Evolutionary conservation across 1,140 invertebrate genomes (phyloP).

Genomic region (Leptinotarsa texana): DNA sequence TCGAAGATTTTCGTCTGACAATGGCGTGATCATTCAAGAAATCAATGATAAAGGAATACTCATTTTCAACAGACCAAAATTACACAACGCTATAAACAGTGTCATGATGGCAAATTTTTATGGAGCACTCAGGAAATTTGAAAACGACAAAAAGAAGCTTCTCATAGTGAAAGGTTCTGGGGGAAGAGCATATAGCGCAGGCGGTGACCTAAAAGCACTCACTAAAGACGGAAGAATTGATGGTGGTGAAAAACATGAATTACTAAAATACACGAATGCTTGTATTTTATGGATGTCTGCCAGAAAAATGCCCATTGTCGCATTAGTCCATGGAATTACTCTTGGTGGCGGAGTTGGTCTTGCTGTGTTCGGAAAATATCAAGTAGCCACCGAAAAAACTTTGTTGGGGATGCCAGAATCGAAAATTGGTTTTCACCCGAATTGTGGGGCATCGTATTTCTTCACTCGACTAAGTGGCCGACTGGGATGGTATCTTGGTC

Average conservation of each 20-base stretch:
- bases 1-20: neutral
- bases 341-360: slow-evolving; percentile 99
- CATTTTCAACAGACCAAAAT: slow-evolving; percentile 79
- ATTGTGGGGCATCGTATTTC: slow-evolving; percentile 94
- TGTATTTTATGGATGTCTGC: slow-evolving; percentile 83
- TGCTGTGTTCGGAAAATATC: slow-evolving; percentile 89
- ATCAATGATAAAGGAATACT: slow-evolving; percentile 75
- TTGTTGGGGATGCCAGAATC: slow-evolving; percentile 99
- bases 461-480: slow-evolving; percentile 83
- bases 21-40: slow-evolving; percentile 56
- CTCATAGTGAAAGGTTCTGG: slow-evolving; percentile 90
- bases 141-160: slow-evolving; percentile 74
- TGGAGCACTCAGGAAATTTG: slow-evolving; percentile 81
- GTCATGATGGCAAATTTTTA: slow-evolving; percentile 89
- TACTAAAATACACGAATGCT: neutral
- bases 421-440: slow-evolving; percentile 91
- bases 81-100: slow-evolving; percentile 85
- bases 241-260: neutral
- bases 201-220: slow-evolving; percentile 86
- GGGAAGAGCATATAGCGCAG: slow-evolving; percentile 97
- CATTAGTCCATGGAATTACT: slow-evolving; percentile 94
- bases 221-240: slow-evolving; percentile 74
- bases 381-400: slow-evolving; percentile 95
- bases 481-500: slow-evolving; percentile 86
- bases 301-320: slow-evolving; percentile 89